Conservation (phyloP, 2,888 invertebrate genomes). For the Dorcus parallelipipedus region DNA sequence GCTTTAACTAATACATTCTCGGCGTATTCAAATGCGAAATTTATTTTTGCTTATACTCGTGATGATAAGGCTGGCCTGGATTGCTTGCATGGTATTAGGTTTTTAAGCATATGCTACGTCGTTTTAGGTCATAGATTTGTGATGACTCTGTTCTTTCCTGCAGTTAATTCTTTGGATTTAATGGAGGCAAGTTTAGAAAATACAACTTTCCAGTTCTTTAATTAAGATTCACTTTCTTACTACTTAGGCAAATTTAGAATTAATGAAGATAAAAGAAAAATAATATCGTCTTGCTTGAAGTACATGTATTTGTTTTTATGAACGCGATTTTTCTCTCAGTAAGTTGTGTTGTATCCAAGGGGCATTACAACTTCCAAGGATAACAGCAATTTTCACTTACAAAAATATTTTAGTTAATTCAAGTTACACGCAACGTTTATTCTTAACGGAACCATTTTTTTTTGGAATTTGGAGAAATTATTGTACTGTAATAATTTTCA, state of each 20-base stretch:
- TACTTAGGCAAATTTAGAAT: no score
- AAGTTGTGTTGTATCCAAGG: no score
- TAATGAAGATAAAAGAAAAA: no score
- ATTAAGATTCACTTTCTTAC: no score
- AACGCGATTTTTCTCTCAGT: no score
- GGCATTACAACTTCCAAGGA: no score
- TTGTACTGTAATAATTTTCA: slow-evolving; percentile 28
- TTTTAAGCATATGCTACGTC: slow-evolving; percentile 51
- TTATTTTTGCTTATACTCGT: slow-evolving; percentile 22
- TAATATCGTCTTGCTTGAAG: no score
- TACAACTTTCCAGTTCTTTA: no score
- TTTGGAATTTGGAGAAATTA: not conserved
- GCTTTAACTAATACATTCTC: slow-evolving; percentile 27
- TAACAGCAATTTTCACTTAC: no score
- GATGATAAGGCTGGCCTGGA: slow-evolving; percentile 24
- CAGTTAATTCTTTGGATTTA: slow-evolving; percentile 42
- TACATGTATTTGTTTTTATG: no score
- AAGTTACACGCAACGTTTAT: no score
- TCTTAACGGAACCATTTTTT: not conserved
- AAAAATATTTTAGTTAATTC: no score
- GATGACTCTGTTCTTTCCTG: slow-evolving; percentile 37
- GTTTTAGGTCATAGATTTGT: slow-evolving; percentile 49
- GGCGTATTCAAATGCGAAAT: slow-evolving; percentile 28
- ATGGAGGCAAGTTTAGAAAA: slow-evolving; percentile 37
- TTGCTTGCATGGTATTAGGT: slow-evolving; percentile 53